Percentiles rank a stretch among this genome's conserved stretches.
Evolutionary conservation across 2,113 vertebrate genomes (phyloP).

Genomic region (Hirundichthys speculiger): DNA sequence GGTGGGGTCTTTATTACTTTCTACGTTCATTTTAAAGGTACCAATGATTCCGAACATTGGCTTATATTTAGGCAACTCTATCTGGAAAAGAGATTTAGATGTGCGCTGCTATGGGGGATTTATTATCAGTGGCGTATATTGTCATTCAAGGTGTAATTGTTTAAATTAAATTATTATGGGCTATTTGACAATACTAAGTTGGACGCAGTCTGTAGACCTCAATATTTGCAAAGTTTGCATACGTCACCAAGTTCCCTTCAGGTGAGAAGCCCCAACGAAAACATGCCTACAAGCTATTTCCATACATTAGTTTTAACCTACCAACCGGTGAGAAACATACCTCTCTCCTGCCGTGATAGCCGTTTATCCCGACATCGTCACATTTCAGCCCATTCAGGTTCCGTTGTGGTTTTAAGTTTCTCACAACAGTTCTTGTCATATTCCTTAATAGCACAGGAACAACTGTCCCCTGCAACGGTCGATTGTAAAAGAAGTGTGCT

Average conservation of each 20-base stretch:
- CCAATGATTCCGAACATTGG: no score
- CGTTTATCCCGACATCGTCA: slow-evolving; percentile 44
- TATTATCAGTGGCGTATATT: no score
- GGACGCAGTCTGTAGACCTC: no score
- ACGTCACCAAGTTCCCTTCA: slow-evolving; percentile 27
- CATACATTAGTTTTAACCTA: no score
- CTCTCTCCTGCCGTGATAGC: slow-evolving; percentile 40
- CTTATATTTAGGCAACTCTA: no score
- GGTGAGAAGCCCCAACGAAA: background rate
- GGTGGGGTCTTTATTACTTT: slow-evolving; percentile 33
- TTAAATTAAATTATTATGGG: no score
- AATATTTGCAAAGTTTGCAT: background rate
- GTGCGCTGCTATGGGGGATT: no score
- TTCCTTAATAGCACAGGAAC: slow-evolving; percentile 5
- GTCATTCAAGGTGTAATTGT: no score
- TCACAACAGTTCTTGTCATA: slow-evolving; percentile 61
- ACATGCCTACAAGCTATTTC: background rate
- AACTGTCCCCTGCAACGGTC: slow-evolving; percentile 18
- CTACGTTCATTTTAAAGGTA: background rate
- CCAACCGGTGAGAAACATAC: slow-evolving; percentile 38
- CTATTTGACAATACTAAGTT: no score
- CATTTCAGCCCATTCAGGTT: slow-evolving; percentile 47
- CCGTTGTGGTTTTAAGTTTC: slow-evolving; percentile 19
- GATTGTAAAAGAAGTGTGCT: no score
- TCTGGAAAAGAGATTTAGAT: no score